Evolutionary conservation across 2,797 vertebrate genomes (phyloP), one percentile per base, ranked within the genome.

Genomic region (Phyllotis vaccarum): DNA sequence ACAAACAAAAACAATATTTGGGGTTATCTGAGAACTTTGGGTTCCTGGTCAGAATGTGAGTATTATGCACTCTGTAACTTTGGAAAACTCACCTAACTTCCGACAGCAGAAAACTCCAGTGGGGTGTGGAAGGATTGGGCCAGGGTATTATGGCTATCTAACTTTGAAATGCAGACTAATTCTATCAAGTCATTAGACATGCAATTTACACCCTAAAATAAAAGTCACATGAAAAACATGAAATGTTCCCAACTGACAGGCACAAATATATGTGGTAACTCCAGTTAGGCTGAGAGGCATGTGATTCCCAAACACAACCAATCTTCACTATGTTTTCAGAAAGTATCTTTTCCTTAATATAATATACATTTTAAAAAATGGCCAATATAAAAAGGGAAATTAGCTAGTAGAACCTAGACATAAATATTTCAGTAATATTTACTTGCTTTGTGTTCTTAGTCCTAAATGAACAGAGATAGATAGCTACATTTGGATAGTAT

Each of bases 381-480:
- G 62, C 14, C 31, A 46, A 49, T 86, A 37, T 54, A 76, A 34
- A 27, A 40, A 24, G 8, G 14, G 0, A 10, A 40, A 86, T 34
- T 34, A 81, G 52, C 8, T 24, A 85, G 7, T 58, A 70, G 81
- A 81, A 46, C 22, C 62, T 31, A 37, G 58, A 81, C 43, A 13
- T 9, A 49, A 90, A 95, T 11, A 86, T 86, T 90, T 70, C 78
- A 54, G 40, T 82, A 68, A 96, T 17, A 9, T 34, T 72, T 13
- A 74, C 9, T 76, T 64, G 79, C 72, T 78, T 68, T 52, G 49
- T 82, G 56, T 86, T 79, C 91, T 86, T 11, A 3, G 80, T 68
- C 58, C 46, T 80, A 86, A n/a, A 31, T 16, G 78, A 52, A 79
- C 46, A 60, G 12, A 64, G 27, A 62, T 5, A 66, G 0, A 14